Percentiles rank a stretch among this genome's conserved stretches.
These are phyloP conservation scores for Vulpes lagopus DNA, from an alignment of 2,113 vertebrate species.

Conservation along the genomic window DNA sequence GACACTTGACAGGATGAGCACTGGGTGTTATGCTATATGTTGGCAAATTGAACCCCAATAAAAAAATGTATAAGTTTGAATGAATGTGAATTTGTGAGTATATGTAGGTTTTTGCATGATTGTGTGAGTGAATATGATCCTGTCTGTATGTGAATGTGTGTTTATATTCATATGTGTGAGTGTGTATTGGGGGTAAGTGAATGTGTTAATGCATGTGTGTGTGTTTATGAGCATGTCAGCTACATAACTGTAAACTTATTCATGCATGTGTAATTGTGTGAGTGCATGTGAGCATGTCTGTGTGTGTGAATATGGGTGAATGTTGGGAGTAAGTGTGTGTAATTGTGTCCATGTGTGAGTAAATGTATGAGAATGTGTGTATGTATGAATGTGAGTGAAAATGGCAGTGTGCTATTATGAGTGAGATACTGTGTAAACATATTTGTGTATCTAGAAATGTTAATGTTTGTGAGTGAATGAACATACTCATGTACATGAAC, in stretches of 20 bases:
- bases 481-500: neutral
- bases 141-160: neutral
- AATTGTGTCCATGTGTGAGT: neutral
- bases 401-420: neutral
- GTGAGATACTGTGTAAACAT: neutral
- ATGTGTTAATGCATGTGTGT: neutral
- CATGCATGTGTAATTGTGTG: neutral
- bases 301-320: neutral
- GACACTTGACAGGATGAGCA: too few species aligned
- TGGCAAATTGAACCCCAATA: too few species aligned
- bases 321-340: neutral
- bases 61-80: neutral
- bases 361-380: neutral
- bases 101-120: neutral
- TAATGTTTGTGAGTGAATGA: neutral
- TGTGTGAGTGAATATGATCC: neutral
- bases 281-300: neutral
- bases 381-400: neutral
- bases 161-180: neutral
- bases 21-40: too few species aligned
- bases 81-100: neutral
- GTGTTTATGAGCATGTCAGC: neutral
- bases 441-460: neutral
- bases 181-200: neutral
- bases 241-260: neutral